These are phyloP conservation scores for Cremastinae sp. DNA, from an alignment of 2,888 invertebrate genomes.

Conservation along the genomic window DNA sequence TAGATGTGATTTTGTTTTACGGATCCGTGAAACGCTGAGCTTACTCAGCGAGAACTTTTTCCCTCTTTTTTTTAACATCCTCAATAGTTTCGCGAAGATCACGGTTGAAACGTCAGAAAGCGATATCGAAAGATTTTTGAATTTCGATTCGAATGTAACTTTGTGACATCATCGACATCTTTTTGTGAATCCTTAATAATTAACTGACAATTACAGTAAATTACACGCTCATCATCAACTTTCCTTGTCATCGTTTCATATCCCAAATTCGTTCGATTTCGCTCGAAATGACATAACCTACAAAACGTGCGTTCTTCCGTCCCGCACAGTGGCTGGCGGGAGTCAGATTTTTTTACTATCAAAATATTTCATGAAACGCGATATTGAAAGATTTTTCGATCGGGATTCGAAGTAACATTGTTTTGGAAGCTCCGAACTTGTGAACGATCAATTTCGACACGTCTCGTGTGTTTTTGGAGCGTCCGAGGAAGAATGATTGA, in stretches of 20 bases:
- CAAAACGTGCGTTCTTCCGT: background rate
- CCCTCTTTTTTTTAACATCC: no score
- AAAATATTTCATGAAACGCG: constrained; percentile 6
- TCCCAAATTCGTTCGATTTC: no score
- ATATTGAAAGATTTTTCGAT: background rate
- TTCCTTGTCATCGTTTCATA: background rate
- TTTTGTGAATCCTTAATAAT: no score
- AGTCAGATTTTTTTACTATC: background rate
- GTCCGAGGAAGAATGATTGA: constrained; percentile 32
- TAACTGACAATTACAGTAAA: no score
- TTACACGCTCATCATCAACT: no score
- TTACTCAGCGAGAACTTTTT: no score
- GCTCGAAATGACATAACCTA: background rate
- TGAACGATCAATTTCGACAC: background rate
- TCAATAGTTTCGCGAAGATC: no score
- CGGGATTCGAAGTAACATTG: background rate
- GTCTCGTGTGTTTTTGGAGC: background rate
- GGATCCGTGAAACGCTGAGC: no score
- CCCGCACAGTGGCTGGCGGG: constrained; percentile 31
- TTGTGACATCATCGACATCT: no score
- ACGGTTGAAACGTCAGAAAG: no score
- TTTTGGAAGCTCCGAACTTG: background rate
- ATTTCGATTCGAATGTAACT: no score
- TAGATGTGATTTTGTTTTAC: background rate
- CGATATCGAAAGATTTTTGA: no score